Evolutionary conservation across 2,113 vertebrate genomes (phyloP).

Genomic region (Boulengeromyrus knoepffleri): DNA sequence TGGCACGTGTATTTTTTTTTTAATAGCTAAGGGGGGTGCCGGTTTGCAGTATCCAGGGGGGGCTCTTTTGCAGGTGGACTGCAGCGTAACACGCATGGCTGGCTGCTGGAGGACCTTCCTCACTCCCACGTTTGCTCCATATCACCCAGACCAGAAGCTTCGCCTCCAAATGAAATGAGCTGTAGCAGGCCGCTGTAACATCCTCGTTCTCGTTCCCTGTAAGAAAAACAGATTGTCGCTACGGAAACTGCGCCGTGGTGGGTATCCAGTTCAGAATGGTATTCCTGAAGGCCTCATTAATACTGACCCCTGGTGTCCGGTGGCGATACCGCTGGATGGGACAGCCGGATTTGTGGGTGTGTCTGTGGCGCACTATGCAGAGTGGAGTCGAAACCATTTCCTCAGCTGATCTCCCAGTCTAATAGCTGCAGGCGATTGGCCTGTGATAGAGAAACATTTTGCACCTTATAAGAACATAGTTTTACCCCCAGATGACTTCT

Average conservation of each 20-base stretch:
- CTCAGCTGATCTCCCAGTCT: not conserved
- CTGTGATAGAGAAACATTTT: not conserved
- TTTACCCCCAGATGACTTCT: not conserved
- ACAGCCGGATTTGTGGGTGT: not conserved
- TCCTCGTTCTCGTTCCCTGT: not conserved
- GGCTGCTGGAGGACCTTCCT: not conserved
- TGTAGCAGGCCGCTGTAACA: not conserved
- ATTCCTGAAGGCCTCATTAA: too few relatives aligned
- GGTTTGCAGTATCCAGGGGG: not conserved
- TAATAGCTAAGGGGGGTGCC: not conserved
- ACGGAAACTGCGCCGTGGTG: not conserved
- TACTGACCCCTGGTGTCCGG: constrained; percentile 1
- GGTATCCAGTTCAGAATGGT: not conserved
- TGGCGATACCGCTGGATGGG: not conserved
- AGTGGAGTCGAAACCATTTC: not conserved
- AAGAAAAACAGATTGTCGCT: not conserved
- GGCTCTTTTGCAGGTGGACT: not conserved
- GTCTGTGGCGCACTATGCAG: not conserved
- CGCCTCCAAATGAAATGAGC: not conserved
- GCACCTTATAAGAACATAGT: not conserved
- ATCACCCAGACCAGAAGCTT: not conserved
- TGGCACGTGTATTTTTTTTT: not conserved
- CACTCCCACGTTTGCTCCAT: not conserved
- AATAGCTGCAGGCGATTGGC: not conserved
- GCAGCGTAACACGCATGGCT: not conserved